phyloP scores from a whole-genome alignment of 2,888 invertebrate species.

The Patella pellucida region DNA sequence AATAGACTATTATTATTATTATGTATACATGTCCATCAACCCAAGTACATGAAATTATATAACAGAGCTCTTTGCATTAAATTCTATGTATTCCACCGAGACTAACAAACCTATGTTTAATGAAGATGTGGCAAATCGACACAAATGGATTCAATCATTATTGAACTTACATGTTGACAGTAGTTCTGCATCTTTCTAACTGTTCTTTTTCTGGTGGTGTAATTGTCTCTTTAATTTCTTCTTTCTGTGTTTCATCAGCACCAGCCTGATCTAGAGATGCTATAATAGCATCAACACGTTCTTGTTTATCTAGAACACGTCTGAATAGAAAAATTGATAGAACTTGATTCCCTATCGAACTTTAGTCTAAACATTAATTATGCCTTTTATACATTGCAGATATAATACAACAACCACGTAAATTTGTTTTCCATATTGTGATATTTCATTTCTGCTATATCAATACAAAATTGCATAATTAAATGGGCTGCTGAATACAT shows the following conservation, averaged over 20 bases:
- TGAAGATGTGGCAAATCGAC: too few relatives aligned
- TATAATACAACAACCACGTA: background rate
- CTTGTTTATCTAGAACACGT: conserved; percentile 87
- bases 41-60: too few relatives aligned
- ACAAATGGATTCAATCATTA: too few relatives aligned
- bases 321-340: conserved; percentile 68
- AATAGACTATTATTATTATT: too few relatives aligned
- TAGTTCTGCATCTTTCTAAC: conserved; percentile 81
- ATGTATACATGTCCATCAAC: too few relatives aligned
- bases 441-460: background rate
- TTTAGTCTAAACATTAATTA: too few relatives aligned
- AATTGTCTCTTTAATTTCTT: conserved; percentile 88
- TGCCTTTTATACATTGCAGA: background rate
- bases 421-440: background rate
- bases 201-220: conserved; percentile 87
- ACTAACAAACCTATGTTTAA: too few relatives aligned
- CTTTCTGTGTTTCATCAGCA: conserved; percentile 84
- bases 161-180: conserved; percentile 77
- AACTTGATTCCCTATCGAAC: too few relatives aligned
- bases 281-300: conserved; percentile 84
- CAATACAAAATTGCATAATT: background rate
- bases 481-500: too few relatives aligned
- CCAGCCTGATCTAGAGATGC: conserved; percentile 83
- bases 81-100: too few relatives aligned
- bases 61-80: too few relatives aligned